Percentiles rank a stretch among this genome's conserved stretches.
Conservation (phyloP, 2,797 vertebrate species). For the Crenichthys baileyi region DNA sequence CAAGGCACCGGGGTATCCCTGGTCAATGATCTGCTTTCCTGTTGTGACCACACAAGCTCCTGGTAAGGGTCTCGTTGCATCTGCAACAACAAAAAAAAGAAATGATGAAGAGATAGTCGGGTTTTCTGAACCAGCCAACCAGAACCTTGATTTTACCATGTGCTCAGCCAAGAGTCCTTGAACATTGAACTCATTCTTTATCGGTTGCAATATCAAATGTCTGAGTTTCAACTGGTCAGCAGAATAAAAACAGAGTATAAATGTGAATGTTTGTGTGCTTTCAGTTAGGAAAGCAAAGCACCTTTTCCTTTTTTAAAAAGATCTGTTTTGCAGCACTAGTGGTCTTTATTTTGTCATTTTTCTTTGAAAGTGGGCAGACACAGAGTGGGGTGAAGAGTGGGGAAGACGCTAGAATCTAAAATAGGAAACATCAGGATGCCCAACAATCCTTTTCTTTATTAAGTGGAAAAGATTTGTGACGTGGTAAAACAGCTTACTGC, state of each 20-base stretch:
- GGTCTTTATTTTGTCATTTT: too few species aligned
- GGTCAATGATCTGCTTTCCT: conserved; percentile 79
- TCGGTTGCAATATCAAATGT: background rate
- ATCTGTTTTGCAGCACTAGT: too few species aligned
- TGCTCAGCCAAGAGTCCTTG: conserved; percentile 12
- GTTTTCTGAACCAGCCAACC: background rate
- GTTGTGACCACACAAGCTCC: conserved; percentile 72
- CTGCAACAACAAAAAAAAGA: conserved; percentile 45
- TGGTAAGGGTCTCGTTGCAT: conserved; percentile 47
- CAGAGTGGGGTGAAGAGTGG: too few species aligned
- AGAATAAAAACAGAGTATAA: background rate
- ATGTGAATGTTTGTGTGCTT: background rate
- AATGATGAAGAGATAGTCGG: background rate
- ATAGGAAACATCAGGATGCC: background rate
- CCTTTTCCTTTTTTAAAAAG: background rate
- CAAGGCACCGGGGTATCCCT: conserved; percentile 85
- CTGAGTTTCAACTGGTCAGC: background rate
- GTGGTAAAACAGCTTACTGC: conserved; percentile 83
- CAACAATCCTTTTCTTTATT: background rate
- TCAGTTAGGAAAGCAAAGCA: background rate
- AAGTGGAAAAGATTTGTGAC: too few species aligned
- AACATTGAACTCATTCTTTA: conserved; percentile 14
- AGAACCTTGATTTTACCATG: background rate
- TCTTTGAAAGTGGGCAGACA: too few species aligned
- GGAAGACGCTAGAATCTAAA: background rate